These are phyloP conservation scores for Takifugu bimaculatus DNA, from an alignment of 2,113 vertebrate species.

Conservation along the genomic window DNA sequence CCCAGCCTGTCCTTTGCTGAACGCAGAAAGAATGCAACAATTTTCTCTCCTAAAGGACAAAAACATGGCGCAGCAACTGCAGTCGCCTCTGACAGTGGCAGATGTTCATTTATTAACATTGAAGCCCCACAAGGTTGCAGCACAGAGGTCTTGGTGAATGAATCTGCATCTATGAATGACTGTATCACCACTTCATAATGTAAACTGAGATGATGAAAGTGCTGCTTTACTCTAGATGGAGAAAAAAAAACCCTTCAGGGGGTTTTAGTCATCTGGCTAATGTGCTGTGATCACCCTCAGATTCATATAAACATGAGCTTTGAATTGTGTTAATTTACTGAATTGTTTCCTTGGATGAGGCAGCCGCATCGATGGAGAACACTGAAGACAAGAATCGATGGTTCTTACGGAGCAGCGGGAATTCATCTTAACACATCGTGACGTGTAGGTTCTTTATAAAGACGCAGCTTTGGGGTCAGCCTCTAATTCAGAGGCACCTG, in stretches of 20 bases:
- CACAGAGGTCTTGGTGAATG: constrained; percentile 60
- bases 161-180: constrained; percentile 39
- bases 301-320: constrained; percentile 27
- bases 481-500: too few relatives aligned
- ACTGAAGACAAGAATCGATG: too few relatives aligned
- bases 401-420: too few relatives aligned
- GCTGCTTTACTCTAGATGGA: constrained; percentile 15
- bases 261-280: constrained; percentile 40
- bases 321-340: too few relatives aligned
- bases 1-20: too few relatives aligned
- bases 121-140: constrained; percentile 45
- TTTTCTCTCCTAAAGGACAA: too few relatives aligned
- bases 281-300: constrained; percentile 38
- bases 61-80: neutral
- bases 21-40: too few relatives aligned
- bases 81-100: neutral
- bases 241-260: constrained; percentile 39
- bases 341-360: too few relatives aligned
- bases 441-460: too few relatives aligned
- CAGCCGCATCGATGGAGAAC: too few relatives aligned
- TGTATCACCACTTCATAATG: constrained; percentile 34
- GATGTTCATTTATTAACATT: neutral
- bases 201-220: constrained; percentile 31
- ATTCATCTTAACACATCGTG: too few relatives aligned
- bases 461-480: too few relatives aligned